phyloP scores from a whole-genome alignment of 2,113 vertebrate species.

The Ochotona curzoniae region DNA sequence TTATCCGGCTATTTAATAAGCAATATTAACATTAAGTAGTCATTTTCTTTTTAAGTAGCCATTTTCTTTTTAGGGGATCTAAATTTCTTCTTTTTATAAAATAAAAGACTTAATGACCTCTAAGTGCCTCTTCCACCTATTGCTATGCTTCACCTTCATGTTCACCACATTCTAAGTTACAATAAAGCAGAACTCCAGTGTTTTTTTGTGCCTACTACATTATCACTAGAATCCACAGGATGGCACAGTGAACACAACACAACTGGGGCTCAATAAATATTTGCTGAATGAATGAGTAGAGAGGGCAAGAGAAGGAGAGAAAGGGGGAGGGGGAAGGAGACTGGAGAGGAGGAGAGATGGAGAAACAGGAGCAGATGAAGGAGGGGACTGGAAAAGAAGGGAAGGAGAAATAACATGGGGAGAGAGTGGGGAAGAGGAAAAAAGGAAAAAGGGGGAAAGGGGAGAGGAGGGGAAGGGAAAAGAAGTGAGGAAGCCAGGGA shows the following conservation, averaged over 20 bases:
- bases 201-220: not conserved
- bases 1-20: not conserved
- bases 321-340: too few relatives aligned
- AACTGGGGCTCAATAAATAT: not conserved
- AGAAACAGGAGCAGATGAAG: too few relatives aligned
- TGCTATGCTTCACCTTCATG: slow-evolving; percentile 3
- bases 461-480: too few relatives aligned
- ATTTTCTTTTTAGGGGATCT: not conserved
- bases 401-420: too few relatives aligned
- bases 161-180: not conserved
- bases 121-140: not conserved
- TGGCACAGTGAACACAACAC: not conserved
- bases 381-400: too few relatives aligned
- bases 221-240: not conserved
- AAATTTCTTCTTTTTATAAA: slow-evolving; percentile 16
- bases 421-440: too few relatives aligned
- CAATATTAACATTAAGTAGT: not conserved
- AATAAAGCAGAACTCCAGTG: not conserved
- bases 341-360: too few relatives aligned
- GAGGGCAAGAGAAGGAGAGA: too few relatives aligned
- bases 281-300: slow-evolving; percentile 17
- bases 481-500: too few relatives aligned
- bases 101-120: not conserved
- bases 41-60: not conserved
- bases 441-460: too few relatives aligned